Percentiles rank a stretch among this genome's conserved stretches.
Evolutionary conservation across 2,113 vertebrate species (phyloP).

Genomic region (Hippoglossus stenolepis): DNA sequence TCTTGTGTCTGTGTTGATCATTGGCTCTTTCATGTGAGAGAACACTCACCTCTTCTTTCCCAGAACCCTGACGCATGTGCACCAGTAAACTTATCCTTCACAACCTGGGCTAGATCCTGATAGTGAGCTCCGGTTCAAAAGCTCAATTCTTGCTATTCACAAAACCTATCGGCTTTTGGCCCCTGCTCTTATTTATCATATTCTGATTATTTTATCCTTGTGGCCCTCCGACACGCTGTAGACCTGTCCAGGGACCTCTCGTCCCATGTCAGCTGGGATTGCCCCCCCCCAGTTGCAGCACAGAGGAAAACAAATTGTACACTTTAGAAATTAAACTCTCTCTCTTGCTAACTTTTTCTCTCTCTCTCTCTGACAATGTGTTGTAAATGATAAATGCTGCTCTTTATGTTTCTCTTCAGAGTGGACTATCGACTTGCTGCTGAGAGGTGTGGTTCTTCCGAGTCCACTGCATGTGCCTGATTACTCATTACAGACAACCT

Average conservation of each 20-base stretch:
- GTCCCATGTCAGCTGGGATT: too few relatives aligned
- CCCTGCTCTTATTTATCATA: too few relatives aligned
- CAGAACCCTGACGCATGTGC: too few relatives aligned
- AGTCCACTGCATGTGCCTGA: background rate
- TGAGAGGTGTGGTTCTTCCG: slow-evolving; percentile 38
- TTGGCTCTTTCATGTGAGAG: background rate
- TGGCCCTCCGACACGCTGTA: too few relatives aligned
- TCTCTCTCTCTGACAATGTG: background rate
- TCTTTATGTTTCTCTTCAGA: background rate
- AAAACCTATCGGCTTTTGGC: too few relatives aligned
- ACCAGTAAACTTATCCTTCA: too few relatives aligned
- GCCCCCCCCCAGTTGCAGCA: background rate
- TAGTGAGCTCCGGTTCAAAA: too few relatives aligned
- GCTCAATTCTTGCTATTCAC: too few relatives aligned
- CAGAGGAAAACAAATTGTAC: background rate
- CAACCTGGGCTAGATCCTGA: too few relatives aligned
- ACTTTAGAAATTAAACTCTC: background rate
- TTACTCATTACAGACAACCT: slow-evolving; percentile 66
- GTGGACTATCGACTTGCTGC: slow-evolving; percentile 40
- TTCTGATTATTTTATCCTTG: too few relatives aligned
- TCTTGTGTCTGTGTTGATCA: background rate
- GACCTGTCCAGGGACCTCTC: too few relatives aligned
- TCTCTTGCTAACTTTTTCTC: background rate
- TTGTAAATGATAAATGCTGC: background rate
- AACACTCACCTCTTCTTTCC: background rate